Conservation (phyloP, 2,113 vertebrate genomes). For the Corvus hawaiiensis region DNA sequence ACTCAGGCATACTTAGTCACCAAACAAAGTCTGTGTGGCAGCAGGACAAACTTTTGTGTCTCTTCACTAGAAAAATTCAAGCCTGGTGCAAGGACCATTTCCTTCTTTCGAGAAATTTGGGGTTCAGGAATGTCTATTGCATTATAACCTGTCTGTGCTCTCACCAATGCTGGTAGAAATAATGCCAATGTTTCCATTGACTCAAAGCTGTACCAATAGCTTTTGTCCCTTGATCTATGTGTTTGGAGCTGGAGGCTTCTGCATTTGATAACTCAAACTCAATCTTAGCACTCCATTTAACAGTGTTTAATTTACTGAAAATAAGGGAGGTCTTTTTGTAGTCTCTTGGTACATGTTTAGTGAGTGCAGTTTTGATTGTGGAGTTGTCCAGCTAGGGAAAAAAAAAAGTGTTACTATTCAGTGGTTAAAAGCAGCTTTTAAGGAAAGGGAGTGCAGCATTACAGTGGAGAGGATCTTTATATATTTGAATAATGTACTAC, state of each 20-base stretch:
- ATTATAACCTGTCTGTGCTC: background rate
- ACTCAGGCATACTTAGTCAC: slow-evolving; percentile 32
- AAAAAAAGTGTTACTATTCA: background rate
- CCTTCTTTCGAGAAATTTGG: background rate
- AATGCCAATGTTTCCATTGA: background rate
- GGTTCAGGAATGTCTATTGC: background rate
- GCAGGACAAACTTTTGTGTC: background rate
- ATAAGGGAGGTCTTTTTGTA: background rate
- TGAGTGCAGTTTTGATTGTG: background rate
- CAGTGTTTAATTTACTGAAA: background rate
- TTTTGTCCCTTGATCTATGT: background rate
- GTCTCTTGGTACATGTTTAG: background rate
- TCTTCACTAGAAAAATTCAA: background rate
- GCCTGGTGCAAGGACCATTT: background rate
- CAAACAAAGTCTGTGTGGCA: slow-evolving; percentile 38
- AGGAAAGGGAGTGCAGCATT: background rate
- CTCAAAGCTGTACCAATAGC: background rate
- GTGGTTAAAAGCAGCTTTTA: background rate
- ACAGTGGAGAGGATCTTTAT: background rate
- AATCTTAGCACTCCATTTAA: background rate
- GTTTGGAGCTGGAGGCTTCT: background rate
- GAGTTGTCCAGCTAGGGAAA: background rate
- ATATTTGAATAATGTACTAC: background rate
- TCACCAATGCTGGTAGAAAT: background rate
- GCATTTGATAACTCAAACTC: background rate